A percentile compares a stretch with the other conserved stretches of the same genome.
phyloP scores from a whole-genome alignment of 2,113 vertebrate genomes.

The Elanus axillaris region DNA sequence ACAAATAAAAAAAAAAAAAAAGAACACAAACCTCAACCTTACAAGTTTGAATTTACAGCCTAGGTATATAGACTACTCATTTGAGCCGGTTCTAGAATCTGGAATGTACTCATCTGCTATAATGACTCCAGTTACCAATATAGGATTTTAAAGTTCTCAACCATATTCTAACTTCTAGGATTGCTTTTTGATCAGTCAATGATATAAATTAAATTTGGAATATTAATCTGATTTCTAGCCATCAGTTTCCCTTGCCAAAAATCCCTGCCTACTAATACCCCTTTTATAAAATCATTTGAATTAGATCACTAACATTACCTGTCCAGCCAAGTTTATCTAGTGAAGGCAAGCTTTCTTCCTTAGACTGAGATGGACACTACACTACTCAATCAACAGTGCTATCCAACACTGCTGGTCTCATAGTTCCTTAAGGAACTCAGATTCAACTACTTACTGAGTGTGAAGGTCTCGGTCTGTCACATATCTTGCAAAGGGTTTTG shows the following conservation, averaged over 20 bases:
- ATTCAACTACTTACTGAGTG: background rate
- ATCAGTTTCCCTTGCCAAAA: background rate
- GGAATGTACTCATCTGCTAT: background rate
- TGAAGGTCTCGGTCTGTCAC: background rate
- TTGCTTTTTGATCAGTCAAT: background rate
- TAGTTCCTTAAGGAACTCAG: background rate
- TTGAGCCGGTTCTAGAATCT: background rate
- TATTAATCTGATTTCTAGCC: background rate
- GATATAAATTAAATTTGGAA: background rate
- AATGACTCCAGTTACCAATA: background rate
- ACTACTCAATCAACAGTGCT: background rate
- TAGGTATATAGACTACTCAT: background rate
- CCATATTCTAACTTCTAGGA: background rate
- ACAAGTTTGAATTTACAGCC: background rate
- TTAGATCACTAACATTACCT: background rate
- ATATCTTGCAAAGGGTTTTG: background rate
- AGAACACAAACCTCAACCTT: fast-evolving
- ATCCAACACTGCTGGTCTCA: background rate
- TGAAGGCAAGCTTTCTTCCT: background rate
- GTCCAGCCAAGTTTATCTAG: background rate
- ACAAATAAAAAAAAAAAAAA: background rate
- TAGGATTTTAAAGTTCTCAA: background rate
- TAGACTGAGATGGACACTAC: background rate
- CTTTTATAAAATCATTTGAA: background rate
- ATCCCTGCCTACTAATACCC: background rate